Conservation (phyloP, 92 coral and sea anemone genomes). For the Umimayanthus kanabou region DNA sequence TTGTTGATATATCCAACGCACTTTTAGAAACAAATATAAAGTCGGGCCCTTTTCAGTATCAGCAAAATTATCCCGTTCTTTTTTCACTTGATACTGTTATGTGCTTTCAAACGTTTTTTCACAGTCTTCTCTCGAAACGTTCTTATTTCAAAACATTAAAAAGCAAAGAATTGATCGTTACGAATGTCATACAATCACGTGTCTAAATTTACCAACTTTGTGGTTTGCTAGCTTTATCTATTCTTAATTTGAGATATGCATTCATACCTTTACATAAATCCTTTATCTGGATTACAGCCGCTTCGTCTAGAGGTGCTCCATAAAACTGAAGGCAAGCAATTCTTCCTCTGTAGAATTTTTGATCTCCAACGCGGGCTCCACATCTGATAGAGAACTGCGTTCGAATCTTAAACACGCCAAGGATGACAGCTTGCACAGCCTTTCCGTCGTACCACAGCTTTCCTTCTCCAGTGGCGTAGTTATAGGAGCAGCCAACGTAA, state of each 20-base stretch:
- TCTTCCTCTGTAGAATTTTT: constrained; percentile 57
- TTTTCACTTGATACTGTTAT: too few species aligned
- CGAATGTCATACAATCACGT: not conserved
- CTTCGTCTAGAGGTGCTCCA: constrained; percentile 39
- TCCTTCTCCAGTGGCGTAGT: constrained; percentile 49
- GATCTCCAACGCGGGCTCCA: constrained; percentile 68
- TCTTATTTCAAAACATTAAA: too few species aligned
- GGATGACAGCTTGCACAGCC: constrained; percentile 42
- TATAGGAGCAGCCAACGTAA: constrained; percentile 67
- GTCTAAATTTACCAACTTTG: not conserved
- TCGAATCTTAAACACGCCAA: constrained; percentile 60
- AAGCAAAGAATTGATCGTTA: too few species aligned
- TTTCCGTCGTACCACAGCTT: constrained; percentile 72
- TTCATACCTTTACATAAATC: constrained; percentile 39
- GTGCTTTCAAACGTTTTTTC: too few species aligned
- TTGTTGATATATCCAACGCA: too few species aligned
- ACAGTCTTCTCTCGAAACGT: too few species aligned
- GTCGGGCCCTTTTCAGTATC: not conserved
- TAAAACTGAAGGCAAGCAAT: constrained; percentile 66
- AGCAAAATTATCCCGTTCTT: too few species aligned
- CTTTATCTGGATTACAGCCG: constrained; percentile 46
- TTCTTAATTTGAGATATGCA: not conserved
- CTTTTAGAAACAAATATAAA: not conserved
- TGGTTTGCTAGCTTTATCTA: not conserved
- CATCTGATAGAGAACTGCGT: constrained; percentile 63